phyloP scores from a whole-genome alignment of 2,113 vertebrate species.

The Empidonax traillii region DNA sequence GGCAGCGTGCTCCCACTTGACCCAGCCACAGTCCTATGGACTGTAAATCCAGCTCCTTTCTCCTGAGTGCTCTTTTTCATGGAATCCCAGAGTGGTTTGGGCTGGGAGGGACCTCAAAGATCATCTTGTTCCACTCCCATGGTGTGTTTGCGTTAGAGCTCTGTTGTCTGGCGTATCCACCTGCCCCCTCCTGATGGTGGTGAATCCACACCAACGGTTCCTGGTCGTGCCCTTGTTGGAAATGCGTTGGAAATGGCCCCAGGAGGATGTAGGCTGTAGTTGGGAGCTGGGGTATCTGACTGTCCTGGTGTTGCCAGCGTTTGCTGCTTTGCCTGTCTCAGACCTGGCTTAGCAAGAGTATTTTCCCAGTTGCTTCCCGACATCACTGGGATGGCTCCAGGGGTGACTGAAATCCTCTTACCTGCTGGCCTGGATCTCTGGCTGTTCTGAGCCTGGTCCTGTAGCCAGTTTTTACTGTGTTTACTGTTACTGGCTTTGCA shows the following conservation, averaged over 20 bases:
- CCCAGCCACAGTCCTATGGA: not conserved
- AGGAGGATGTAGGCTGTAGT: not conserved
- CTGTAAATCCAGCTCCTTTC: not conserved
- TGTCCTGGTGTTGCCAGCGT: not conserved
- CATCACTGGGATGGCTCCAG: not conserved
- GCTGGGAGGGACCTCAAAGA: not conserved
- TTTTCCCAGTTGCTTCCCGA: not conserved
- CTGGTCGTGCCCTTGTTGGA: not conserved
- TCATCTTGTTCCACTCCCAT: not conserved
- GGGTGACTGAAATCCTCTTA: not conserved
- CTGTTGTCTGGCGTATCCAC: fast-evolving
- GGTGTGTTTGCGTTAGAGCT: not conserved
- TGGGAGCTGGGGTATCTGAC: not conserved
- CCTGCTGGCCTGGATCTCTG: fast-evolving
- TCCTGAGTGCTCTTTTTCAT: not conserved
- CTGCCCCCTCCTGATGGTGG: not conserved
- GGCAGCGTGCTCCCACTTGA: not conserved
- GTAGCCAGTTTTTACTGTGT: not conserved
- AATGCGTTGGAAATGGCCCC: not conserved
- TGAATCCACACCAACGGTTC: fast-evolving
- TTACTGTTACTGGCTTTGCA: not conserved
- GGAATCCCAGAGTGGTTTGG: not conserved
- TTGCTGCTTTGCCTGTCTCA: not conserved
- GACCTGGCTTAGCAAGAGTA: fast-evolving
- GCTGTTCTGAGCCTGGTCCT: not conserved